Evolutionary conservation across 1,140 invertebrate genomes (phyloP), one percentile per base, ranked within the genome.

Genomic region (Halotydeus destructor): DNA sequence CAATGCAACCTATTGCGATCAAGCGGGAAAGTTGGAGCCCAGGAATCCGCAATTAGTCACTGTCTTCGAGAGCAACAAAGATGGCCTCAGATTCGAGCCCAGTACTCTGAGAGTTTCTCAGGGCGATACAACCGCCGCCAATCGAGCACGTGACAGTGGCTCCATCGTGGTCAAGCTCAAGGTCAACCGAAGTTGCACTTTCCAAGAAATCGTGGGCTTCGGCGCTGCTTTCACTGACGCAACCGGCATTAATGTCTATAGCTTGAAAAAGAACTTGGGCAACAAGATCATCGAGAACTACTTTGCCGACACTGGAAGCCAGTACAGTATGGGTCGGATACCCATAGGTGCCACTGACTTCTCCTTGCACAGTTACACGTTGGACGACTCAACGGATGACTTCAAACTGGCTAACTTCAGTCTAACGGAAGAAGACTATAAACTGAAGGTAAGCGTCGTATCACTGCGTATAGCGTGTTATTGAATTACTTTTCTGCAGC

Each of bases 141-240:
- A n/a, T n/a, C n/a, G n/a, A n/a, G n/a, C n/a, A n/a, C n/a, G n/a
- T n/a, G n/a, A n/a, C n/a, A n/a, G n/a, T n/a, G n/a, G n/a, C n/a
- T n/a, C n/a, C n/a, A n/a, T n/a, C n/a, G n/a, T n/a, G n/a, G n/a
- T n/a, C n/a, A n/a, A n/a, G n/a, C n/a, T n/a, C n/a, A n/a, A n/a
- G n/a, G n/a, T n/a, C n/a, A n/a, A n/a, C n/a, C n/a, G n/a, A n/a
- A 37, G 5, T 8, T n/a, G 49, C n/a, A 50, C 23, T 12, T 50
- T 49, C 42, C 62, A 69, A 50, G 58, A 47, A 14, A 58, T 70
- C 14, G 45, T 70, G 39, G 84, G 84, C 0, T 88, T 83, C 55
- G 84, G 84, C 0, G 82, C 78, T 12, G 76, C 83, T 1, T 80
- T 86, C 46, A 89, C 83, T 0, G 85, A 89, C 57, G 61, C 83